phyloP scores from a whole-genome alignment of 2,113 vertebrate genomes.

The Actenoides hombroni region DNA sequence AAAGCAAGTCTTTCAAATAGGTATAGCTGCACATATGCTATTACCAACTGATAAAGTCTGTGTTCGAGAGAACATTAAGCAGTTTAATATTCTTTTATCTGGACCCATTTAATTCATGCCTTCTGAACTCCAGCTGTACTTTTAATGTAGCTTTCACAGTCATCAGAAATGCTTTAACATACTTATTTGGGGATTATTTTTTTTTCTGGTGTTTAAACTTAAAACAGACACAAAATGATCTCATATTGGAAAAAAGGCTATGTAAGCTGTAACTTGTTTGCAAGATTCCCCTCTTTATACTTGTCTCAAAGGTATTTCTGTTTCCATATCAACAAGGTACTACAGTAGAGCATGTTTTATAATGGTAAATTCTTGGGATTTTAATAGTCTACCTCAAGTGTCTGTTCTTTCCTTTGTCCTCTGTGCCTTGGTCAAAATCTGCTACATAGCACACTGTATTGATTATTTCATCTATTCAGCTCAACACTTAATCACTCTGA shows the following conservation, averaged over 20 bases:
- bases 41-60: not conserved
- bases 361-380: not conserved
- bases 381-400: not conserved
- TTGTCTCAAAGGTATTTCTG: not conserved
- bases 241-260: not conserved
- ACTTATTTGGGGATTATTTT: not conserved
- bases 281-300: not conserved
- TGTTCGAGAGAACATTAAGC: not conserved
- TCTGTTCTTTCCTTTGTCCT: not conserved
- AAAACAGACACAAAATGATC: not conserved
- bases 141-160: not conserved
- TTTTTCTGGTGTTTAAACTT: not conserved
- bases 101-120: not conserved
- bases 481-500: not conserved
- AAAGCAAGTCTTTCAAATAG: not conserved
- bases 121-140: not conserved
- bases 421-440: not conserved
- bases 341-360: not conserved
- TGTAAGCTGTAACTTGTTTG: not conserved
- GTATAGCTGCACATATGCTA: not conserved
- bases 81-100: not conserved
- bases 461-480: not conserved
- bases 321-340: not conserved
- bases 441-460: not conserved
- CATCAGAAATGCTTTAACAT: not conserved